Percentiles rank a stretch among this genome's conserved stretches.
Evolutionary conservation across 2,888 invertebrate genomes (phyloP).

Genomic region (Sinelater perroti): DNA sequence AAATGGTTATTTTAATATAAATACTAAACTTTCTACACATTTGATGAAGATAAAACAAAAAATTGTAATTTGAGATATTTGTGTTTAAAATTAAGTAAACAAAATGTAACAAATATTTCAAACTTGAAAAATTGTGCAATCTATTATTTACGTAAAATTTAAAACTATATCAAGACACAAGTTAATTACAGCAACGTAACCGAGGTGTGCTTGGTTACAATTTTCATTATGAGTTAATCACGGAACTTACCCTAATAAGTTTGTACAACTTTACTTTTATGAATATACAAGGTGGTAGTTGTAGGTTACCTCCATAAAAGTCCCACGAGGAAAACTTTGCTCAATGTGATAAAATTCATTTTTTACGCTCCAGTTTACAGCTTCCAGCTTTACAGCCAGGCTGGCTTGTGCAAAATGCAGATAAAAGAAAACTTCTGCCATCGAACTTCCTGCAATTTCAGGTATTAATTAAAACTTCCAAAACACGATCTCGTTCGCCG

Average conservation of each 20-base stretch:
- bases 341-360: constrained; percentile 8
- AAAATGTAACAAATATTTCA: no score
- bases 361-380: constrained; percentile 16
- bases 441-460: constrained; percentile 11
- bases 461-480: constrained; percentile 16
- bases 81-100: no score
- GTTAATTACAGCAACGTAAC: no score
- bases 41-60: no score
- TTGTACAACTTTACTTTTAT: constrained; percentile 1
- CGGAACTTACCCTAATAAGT: not conserved
- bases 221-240: constrained; percentile 1
- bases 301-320: constrained; percentile 1
- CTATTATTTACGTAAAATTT: no score
- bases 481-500: not conserved
- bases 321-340: not conserved
- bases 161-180: no score
- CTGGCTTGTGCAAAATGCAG: constrained; percentile 14
- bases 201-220: not conserved
- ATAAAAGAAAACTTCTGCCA: constrained; percentile 16
- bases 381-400: constrained; percentile 8
- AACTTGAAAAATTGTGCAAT: no score
- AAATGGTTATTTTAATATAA: no score
- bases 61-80: no score
- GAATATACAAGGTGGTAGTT: constrained; percentile 2
- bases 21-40: no score